Percentiles rank a stretch among this genome's conserved stretches.
phyloP scores from a whole-genome alignment of 2,113 vertebrate genomes.

The Cyprinodon tularosa region DNA sequence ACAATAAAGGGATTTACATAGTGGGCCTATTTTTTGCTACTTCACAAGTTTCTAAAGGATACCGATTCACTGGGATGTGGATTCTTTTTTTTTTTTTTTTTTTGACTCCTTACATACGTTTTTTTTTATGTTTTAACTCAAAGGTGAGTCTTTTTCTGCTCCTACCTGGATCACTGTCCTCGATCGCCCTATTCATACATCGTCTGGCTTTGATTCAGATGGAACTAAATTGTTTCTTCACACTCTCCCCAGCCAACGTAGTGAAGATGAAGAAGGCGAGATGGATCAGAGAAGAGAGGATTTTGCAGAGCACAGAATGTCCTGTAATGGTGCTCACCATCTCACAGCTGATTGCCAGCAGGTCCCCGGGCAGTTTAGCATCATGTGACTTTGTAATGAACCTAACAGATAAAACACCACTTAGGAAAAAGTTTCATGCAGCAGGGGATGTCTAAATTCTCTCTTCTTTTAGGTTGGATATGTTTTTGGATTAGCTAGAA shows the following conservation, averaged over 20 bases:
- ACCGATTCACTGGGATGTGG: too few species aligned
- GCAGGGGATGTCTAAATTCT: neutral
- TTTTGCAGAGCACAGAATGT: conserved; percentile 24
- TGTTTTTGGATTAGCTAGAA: neutral
- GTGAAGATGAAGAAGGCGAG: conserved; percentile 10
- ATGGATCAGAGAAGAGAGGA: conserved; percentile 31
- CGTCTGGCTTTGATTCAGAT: conserved; percentile 4
- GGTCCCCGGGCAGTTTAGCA: conserved; percentile 36
- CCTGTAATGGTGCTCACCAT: conserved; percentile 61
- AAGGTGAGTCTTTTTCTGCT: neutral
- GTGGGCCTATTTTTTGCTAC: too few species aligned
- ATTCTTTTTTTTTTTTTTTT: neutral
- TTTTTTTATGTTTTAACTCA: neutral
- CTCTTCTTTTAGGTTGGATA: neutral
- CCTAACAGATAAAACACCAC: conserved; percentile 17
- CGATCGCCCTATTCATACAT: neutral
- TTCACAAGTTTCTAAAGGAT: too few species aligned
- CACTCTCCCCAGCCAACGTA: conserved; percentile 11
- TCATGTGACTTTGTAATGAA: conserved; percentile 38
- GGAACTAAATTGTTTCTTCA: conserved; percentile 25
- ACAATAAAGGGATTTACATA: too few species aligned
- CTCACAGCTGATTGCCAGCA: conserved; percentile 40
- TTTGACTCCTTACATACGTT: neutral
- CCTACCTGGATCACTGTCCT: neutral
- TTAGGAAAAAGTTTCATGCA: conserved; percentile 3